Evolutionary conservation across 2,888 invertebrate genomes (phyloP).

Genomic region (Protodeltote pygarga): DNA sequence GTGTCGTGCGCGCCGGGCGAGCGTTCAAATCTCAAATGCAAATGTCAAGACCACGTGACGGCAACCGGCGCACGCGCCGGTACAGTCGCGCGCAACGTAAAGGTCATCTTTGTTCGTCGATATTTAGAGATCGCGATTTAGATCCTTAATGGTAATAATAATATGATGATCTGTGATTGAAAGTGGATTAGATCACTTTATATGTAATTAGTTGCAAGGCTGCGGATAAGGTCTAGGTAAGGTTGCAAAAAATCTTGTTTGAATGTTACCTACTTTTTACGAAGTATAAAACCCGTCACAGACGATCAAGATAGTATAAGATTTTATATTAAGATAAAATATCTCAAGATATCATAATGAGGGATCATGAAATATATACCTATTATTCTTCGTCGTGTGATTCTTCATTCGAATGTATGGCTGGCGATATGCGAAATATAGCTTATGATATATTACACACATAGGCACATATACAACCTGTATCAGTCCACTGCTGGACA

Average conservation of each 20-base stretch:
- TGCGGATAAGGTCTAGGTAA: neutral
- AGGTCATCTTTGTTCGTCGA: slow-evolving; percentile 55
- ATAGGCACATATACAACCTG: too few relatives aligned
- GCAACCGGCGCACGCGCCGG: slow-evolving; percentile 34
- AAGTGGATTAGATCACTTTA: slow-evolving; percentile 19
- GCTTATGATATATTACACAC: too few relatives aligned
- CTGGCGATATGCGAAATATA: too few relatives aligned
- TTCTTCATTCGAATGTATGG: too few relatives aligned
- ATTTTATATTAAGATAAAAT: too few relatives aligned
- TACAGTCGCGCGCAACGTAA: slow-evolving; percentile 34
- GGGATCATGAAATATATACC: too few relatives aligned
- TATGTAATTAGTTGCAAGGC: slow-evolving; percentile 12
- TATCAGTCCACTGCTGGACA: too few relatives aligned
- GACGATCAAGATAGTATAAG: too few relatives aligned
- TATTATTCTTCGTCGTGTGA: too few relatives aligned
- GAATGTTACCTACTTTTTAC: too few relatives aligned
- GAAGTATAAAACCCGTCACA: too few relatives aligned
- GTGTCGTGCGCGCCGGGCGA: slow-evolving; percentile 7
- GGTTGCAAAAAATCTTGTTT: slow-evolving; percentile 21
- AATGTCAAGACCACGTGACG: slow-evolving; percentile 54
- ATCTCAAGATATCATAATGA: too few relatives aligned
- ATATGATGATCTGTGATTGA: slow-evolving; percentile 21
- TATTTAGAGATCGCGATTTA: slow-evolving; percentile 23
- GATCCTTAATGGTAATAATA: slow-evolving; percentile 10
- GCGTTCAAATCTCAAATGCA: slow-evolving; percentile 35